Conservation (phyloP, 2,888 invertebrate species). For the Drosophila phalerata region DNA sequence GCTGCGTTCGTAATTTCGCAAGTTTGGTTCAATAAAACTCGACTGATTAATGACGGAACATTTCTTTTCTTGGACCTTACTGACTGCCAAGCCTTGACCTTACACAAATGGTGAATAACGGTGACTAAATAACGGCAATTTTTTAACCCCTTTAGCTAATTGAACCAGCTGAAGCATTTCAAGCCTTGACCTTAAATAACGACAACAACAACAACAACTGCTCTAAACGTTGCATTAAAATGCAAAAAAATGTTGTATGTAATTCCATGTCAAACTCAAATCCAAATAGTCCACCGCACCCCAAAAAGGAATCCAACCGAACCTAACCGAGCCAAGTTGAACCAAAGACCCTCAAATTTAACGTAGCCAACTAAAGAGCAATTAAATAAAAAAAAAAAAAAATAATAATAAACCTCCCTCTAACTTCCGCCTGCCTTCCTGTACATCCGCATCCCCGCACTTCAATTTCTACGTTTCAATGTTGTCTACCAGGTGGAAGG, state of each 20-base stretch:
- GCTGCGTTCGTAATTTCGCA: constrained; percentile 11
- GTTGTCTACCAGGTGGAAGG: constrained; percentile 39
- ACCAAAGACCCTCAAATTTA: constrained; percentile 23
- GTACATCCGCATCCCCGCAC: neutral
- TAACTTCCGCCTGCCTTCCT: constrained; percentile 1
- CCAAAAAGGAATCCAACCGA: constrained; percentile 14
- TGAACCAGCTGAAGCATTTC: constrained; percentile 51
- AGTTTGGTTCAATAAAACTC: constrained; percentile 13
- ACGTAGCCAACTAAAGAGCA: constrained; percentile 29
- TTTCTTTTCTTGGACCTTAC: constrained; percentile 18
- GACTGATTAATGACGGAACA: constrained; percentile 40
- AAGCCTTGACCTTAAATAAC: constrained; percentile 63
- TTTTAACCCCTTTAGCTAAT: constrained; percentile 40
- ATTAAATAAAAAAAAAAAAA: constrained; percentile 27
- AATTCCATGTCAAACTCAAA: constrained; percentile 36
- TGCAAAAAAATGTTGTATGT: constrained; percentile 29
- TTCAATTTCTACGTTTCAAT: constrained; percentile 28
- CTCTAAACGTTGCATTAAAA: constrained; percentile 19
- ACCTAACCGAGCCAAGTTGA: neutral
- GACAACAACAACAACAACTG: constrained; percentile 1
- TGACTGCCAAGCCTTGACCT: constrained; percentile 46
- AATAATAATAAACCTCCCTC: neutral
- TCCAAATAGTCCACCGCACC: constrained; percentile 35
- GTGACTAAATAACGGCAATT: constrained; percentile 10
- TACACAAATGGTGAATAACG: constrained; percentile 18